Percentiles rank a stretch among this genome's conserved stretches.
Evolutionary conservation across 2,888 invertebrate species (phyloP).

Genomic region (Orthonychiurus folsomi): DNA sequence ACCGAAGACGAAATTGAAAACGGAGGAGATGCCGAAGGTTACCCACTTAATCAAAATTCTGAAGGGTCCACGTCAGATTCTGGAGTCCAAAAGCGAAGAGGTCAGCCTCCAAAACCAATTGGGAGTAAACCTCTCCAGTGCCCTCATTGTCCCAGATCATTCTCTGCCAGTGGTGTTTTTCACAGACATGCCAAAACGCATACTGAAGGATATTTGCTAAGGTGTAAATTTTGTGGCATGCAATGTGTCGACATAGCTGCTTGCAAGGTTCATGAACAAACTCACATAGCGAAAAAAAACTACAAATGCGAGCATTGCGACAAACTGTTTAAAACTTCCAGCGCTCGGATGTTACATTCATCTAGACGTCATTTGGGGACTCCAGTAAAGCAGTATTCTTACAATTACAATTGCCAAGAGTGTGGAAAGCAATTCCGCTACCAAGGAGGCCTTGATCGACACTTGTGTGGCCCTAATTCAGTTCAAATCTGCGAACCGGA

Average conservation of each 20-base stretch:
- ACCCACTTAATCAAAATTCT: not conserved
- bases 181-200: not conserved
- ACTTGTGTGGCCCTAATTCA: not conserved
- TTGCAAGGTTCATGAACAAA: not conserved
- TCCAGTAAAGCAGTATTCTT: no score
- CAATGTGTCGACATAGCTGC: not conserved
- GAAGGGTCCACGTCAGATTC: not conserved
- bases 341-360: not conserved
- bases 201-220: not conserved
- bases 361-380: not conserved
- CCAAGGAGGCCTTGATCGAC: not conserved
- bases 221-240: not conserved
- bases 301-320: not conserved
- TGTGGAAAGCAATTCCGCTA: not conserved
- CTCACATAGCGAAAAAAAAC: not conserved
- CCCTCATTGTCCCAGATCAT: not conserved
- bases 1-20: not conserved
- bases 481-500: not conserved
- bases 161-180: not conserved
- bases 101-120: not conserved
- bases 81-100: not conserved
- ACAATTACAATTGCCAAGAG: not conserved
- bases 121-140: not conserved
- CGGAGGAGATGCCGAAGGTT: not conserved
- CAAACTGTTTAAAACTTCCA: not conserved